Base-by-base conservation (phyloP, 1,140 invertebrate species). In the Heliconius hewitsoni region DNA sequence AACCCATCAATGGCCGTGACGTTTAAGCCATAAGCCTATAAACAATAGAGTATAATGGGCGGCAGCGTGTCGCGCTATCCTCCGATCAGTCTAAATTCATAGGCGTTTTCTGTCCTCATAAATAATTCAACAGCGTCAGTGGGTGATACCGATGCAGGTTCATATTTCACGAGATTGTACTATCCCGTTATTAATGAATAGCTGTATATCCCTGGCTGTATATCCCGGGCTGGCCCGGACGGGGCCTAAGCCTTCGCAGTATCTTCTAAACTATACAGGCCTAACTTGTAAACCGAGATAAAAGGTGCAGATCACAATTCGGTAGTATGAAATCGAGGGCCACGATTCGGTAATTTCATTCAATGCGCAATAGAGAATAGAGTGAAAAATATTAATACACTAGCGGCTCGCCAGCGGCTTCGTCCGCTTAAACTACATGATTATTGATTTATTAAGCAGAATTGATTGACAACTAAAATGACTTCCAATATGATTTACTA, bases 101-200 rank as follows among this genome's bases (percentile, higher is more conserved):
- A 76, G 74, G 79, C 79, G 42, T 83, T 82, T 82, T 83, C 82
- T 76, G 73, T 83, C 78, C 82, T 83, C 82, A 80, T 83, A 83
- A 83, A 83, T 83, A 83, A 83, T 83, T 83, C 82, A 83, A 73
- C 79, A 76, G 76, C 79, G 77, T 77, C 76, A 77, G 70, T 70
- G 76, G 76, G 76, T 77, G 73, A 80, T 83, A 80, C 77, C 76
- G 74, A 74, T 83, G 82, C 82, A 80, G 79, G 82, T 83, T 80
- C 82, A 83, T 83, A 83, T 83, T 80, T 83, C 82, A 83, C 74
- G 73, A 77, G 81, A 82, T 76, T 80, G 70, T 83, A 80, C 79
- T 74, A 50, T 27, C 34, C 71, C 8, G 71, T 72, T 42, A 72
- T 72, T 72, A 72, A 72, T 72, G 71, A 72, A 72, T 72, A 72